These are phyloP conservation scores for Scaptomyza caliginosa DNA, from an alignment of 2,888 invertebrate genomes.

Conservation along the genomic window DNA sequence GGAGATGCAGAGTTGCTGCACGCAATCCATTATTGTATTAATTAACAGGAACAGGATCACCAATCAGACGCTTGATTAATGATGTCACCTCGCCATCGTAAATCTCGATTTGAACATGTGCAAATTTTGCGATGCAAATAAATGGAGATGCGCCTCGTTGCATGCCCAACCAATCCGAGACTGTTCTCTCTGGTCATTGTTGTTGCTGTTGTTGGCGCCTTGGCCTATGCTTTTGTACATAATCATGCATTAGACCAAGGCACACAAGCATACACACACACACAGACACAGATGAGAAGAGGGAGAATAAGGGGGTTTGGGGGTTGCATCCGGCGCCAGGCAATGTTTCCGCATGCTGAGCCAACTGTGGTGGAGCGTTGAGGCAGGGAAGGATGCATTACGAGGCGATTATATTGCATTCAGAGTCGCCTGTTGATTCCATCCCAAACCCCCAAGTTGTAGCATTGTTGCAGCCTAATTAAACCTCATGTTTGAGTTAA, in stretches of 20 bases:
- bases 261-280: slow-evolving; percentile 27
- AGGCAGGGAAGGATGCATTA: slow-evolving; percentile 58
- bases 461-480: slow-evolving; percentile 45
- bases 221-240: slow-evolving; percentile 56
- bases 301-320: slow-evolving; percentile 1
- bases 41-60: slow-evolving; percentile 85
- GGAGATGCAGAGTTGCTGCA: slow-evolving; percentile 6
- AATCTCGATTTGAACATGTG: slow-evolving; percentile 84
- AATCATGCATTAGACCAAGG: slow-evolving; percentile 68
- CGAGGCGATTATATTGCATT: slow-evolving; percentile 54
- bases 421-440: slow-evolving; percentile 65
- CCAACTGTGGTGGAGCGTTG: not conserved
- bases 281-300: slow-evolving; percentile 3
- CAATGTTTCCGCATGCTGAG: slow-evolving; percentile 49
- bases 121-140: slow-evolving; percentile 79
- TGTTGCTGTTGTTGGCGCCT: slow-evolving; percentile 40
- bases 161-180: slow-evolving; percentile 52
- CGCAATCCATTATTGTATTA: slow-evolving; percentile 84
- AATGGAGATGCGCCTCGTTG: slow-evolving; percentile 66
- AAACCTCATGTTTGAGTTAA: slow-evolving; percentile 26
- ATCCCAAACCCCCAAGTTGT: slow-evolving; percentile 1
- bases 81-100: slow-evolving; percentile 84
- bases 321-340: slow-evolving; percentile 24
- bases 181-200: slow-evolving; percentile 9
- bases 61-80: slow-evolving; percentile 85